Evolutionary conservation across 2,888 invertebrate species (phyloP).

Genomic region (Argynnis bischoffii): DNA sequence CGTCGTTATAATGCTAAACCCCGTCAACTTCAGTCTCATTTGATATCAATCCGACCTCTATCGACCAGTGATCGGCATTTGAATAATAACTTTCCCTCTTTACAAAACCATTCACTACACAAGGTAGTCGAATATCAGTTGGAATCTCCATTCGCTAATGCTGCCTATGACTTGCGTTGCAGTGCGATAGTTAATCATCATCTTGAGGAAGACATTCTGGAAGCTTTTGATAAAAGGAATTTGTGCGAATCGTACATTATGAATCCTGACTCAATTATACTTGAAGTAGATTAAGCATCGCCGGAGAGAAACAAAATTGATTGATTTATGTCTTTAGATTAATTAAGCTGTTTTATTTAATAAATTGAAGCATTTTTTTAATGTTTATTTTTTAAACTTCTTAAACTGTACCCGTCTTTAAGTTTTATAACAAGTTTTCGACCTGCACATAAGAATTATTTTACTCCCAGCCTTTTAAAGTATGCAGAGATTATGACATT

Average conservation of each 20-base stretch:
- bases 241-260: constrained; percentile 55
- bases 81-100: constrained; percentile 47
- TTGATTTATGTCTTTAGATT: too few species aligned
- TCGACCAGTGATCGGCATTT: constrained; percentile 36
- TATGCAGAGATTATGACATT: too few species aligned
- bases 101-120: constrained; percentile 47
- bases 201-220: constrained; percentile 47
- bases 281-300: background rate
- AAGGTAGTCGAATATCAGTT: constrained; percentile 52
- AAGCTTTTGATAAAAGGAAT: constrained; percentile 50
- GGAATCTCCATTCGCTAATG: constrained; percentile 45
- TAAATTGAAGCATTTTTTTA: too few species aligned
- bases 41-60: constrained; percentile 47
- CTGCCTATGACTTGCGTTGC: constrained; percentile 49
- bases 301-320: background rate
- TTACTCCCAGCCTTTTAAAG: too few species aligned
- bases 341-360: too few species aligned
- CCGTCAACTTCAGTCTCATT: constrained; percentile 46
- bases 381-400: too few species aligned
- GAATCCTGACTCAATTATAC: constrained; percentile 46
- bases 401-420: too few species aligned
- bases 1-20: constrained; percentile 39
- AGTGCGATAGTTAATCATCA: constrained; percentile 54
- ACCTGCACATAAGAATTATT: too few species aligned
- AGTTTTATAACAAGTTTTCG: too few species aligned